Conservation (phyloP, 2,797 vertebrate species). For the Sebastes steindachneri region DNA sequence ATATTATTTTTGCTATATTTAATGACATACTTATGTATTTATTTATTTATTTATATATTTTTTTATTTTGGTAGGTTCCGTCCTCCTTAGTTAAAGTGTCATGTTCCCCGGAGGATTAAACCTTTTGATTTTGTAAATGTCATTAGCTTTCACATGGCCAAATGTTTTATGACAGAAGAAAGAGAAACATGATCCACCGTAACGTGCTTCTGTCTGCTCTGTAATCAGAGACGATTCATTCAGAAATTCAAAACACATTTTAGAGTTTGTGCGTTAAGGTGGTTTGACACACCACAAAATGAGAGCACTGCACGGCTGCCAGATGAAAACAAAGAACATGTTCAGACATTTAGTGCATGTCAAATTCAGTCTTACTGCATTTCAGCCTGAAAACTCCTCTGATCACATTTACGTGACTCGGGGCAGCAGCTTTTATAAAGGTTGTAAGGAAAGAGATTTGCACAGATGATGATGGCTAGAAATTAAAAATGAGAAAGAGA, state of each 20-base stretch:
- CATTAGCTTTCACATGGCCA: not conserved
- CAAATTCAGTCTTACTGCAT: conserved; percentile 1
- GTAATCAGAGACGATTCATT: conserved; percentile 27
- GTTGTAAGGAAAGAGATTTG: not conserved
- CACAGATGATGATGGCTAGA: not conserved
- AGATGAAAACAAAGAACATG: conserved; percentile 13
- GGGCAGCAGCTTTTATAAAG: not conserved
- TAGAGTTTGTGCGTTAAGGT: not conserved
- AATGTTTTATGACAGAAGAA: not conserved
- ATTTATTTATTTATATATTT: too few relatives aligned
- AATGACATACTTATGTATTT: too few relatives aligned
- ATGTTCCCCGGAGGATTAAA: not conserved
- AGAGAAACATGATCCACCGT: not conserved
- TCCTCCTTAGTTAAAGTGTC: not conserved
- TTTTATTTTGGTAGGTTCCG: too few relatives aligned
- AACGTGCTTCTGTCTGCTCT: not conserved
- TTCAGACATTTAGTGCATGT: conserved; percentile 32
- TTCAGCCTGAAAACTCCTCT: not conserved
- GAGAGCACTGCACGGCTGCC: not conserved
- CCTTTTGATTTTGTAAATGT: not conserved
- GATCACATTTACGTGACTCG: not conserved
- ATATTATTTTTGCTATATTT: too few relatives aligned
- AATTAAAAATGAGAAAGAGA: not conserved
- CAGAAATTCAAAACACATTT: conserved; percentile 21
- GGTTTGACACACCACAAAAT: conserved; percentile 14